Evolutionary conservation across 2,113 vertebrate species (phyloP), one percentile per base, ranked within the genome.

Genomic region (Rhinoderma darwinii): DNA sequence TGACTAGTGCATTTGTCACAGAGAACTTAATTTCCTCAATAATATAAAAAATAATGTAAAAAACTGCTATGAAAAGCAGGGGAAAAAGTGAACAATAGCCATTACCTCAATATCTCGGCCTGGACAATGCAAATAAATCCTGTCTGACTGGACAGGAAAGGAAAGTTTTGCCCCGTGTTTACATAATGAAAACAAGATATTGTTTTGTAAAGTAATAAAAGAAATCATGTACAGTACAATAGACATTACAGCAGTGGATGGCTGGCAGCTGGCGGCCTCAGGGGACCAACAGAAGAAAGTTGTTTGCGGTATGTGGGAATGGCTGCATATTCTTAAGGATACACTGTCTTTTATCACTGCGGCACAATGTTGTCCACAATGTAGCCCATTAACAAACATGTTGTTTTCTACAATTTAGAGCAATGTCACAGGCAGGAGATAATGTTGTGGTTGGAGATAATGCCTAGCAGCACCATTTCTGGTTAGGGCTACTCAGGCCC

Each of bases 81-180:
- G 15, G 27, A 8, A n/a, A 66, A 18, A 51, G 17, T 35, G 7
- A 32, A 66, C 63, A 66, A 70, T 70, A 37, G 15, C 18, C 15
- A 20, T 8, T 20, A 70, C 32, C 17, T 35, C 22, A 37, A 70
- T 37, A 70, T 37, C 1, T 70, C 14, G 37, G 63, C 30, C 30
- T 68, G 30, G 30, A 35, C 63, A 68, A 68, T 68, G 15, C 63
- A 68, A 68, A 68, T 68, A 18, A 70, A 6, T 70, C 66, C 66
- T 70, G 66, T 35, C 66, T 70, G 66, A 70, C 66, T 70, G 66
- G 17, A 37, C 30, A 70, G 66, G 66, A 70, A 70, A 70, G 63
- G 63, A 32, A 68, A 70, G 66, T 37, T 70, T 37, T 35, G 15
- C 30, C 4, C 66, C 15, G 5, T n/a, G n/a, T 61, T 66, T 66